A percentile compares a stretch with the other conserved stretches of the same genome.
Evolutionary conservation across 2,113 vertebrate species (phyloP).

Genomic region (Eptesicus fuscus): DNA sequence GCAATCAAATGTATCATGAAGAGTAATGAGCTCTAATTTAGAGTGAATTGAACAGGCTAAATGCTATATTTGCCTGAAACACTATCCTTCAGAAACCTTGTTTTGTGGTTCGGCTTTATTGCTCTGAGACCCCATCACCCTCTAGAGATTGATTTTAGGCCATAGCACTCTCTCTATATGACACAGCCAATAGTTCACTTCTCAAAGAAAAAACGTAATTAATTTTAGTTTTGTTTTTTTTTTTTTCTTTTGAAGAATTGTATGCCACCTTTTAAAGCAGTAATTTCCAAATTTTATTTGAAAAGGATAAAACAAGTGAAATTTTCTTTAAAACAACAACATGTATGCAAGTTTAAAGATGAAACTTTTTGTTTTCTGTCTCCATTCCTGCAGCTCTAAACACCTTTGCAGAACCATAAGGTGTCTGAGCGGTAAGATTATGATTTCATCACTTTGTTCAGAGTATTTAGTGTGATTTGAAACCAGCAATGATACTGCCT

Average conservation of each 20-base stretch:
- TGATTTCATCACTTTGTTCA: not conserved
- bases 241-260: not conserved
- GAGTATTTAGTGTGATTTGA: not conserved
- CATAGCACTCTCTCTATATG: not conserved
- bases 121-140: not conserved
- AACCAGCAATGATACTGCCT: not conserved
- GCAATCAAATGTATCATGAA: conserved; percentile 31
- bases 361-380: not conserved
- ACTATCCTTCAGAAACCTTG: not conserved
- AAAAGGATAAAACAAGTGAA: not conserved
- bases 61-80: not conserved
- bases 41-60: not conserved
- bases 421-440: not conserved
- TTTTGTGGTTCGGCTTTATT: not conserved
- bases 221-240: not conserved
- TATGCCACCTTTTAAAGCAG: not conserved
- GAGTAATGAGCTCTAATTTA: conserved; percentile 37
- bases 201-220: conserved; percentile 1
- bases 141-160: not conserved
- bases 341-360: not conserved
- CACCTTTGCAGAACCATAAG: not conserved
- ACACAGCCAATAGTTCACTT: not conserved
- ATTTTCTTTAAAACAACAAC: not conserved
- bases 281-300: not conserved
- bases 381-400: not conserved